These are phyloP conservation scores for Anseranas semipalmata DNA, from an alignment of 2,113 vertebrate species.

Conservation along the genomic window DNA sequence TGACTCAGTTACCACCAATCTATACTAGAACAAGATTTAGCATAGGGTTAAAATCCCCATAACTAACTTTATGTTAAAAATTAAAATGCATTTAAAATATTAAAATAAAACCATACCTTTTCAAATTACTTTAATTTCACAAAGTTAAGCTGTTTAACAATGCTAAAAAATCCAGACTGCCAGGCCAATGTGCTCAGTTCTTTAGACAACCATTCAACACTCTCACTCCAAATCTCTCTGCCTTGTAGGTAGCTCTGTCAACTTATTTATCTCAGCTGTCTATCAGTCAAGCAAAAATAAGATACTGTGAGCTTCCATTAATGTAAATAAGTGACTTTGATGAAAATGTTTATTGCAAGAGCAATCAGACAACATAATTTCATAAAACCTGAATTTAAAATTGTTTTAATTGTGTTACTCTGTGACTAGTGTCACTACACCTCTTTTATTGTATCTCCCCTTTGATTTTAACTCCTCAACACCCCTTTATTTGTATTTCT, in stretches of 20 bases:
- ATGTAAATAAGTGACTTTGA: neutral
- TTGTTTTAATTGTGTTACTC: neutral
- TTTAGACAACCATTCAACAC: neutral
- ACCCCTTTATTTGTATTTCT: neutral
- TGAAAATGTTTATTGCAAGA: neutral
- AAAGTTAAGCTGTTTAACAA: neutral
- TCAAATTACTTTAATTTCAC: neutral
- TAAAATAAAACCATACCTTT: neutral
- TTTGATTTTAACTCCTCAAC: neutral
- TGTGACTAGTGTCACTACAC: neutral
- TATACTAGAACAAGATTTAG: neutral
- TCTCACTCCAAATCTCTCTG: neutral
- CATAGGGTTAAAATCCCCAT: neutral
- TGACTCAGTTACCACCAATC: neutral
- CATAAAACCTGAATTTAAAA: neutral
- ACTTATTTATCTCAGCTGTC: neutral
- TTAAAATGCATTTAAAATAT: neutral
- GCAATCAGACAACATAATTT: neutral
- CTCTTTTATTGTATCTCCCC: neutral
- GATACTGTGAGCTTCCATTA: neutral
- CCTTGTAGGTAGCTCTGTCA: neutral
- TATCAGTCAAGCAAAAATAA: neutral
- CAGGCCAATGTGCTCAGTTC: neutral
- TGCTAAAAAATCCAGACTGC: neutral
- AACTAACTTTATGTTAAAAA: neutral